Evolutionary conservation across 1,140 invertebrate genomes (phyloP).

Genomic region (Drosophila tropicalis): DNA sequence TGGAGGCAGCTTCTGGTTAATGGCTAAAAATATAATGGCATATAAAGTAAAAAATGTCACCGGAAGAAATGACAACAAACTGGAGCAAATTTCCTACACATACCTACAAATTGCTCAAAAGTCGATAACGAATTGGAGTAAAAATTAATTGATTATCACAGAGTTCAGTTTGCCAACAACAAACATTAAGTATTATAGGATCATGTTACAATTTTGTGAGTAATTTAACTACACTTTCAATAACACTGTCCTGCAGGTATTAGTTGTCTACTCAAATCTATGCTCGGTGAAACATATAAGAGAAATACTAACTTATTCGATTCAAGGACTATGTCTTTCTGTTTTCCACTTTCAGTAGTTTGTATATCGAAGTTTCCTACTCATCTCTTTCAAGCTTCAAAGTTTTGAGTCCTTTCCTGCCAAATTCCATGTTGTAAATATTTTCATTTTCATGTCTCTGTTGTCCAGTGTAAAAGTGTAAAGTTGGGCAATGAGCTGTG

Average conservation of each 20-base stretch:
- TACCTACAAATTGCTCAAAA: constrained; percentile 7
- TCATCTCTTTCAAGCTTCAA: too few species aligned
- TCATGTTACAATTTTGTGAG: too few species aligned
- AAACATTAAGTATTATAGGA: neutral
- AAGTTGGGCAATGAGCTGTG: neutral
- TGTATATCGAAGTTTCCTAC: too few species aligned
- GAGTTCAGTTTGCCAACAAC: neutral
- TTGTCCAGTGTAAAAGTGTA: neutral
- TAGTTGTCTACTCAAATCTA: too few species aligned
- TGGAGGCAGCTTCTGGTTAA: neutral
- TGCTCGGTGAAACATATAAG: too few species aligned
- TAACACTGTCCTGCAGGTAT: too few species aligned
- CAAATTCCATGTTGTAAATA: too few species aligned
- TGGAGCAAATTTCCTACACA: neutral
- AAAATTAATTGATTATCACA: constrained; percentile 5
- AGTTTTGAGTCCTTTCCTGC: too few species aligned
- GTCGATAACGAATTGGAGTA: neutral
- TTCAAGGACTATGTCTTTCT: too few species aligned
- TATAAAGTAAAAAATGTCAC: neutral
- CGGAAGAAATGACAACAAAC: neutral
- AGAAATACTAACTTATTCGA: too few species aligned
- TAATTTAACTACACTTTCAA: too few species aligned
- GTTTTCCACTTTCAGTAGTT: too few species aligned
- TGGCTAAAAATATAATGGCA: constrained; percentile 1
- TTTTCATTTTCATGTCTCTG: neutral